Conservation (phyloP, 2,888 invertebrate genomes). For the Heteromyza rotundicornis region DNA sequence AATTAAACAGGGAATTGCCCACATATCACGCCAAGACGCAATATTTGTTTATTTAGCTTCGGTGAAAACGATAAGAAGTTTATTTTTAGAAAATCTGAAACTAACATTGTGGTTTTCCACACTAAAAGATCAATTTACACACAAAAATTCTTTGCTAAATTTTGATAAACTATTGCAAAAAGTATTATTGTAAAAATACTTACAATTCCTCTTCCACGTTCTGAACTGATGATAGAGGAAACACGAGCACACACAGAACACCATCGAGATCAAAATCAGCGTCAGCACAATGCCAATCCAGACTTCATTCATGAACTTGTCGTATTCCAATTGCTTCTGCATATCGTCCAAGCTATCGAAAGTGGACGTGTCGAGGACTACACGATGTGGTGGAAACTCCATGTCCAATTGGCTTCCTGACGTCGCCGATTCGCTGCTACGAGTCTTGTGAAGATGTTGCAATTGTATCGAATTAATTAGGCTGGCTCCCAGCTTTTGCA, state of each 20-base stretch:
- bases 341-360: constrained; percentile 48
- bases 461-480: background rate
- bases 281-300: constrained; percentile 71
- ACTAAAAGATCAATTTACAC: too few relatives aligned
- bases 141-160: too few relatives aligned
- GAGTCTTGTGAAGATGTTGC: background rate
- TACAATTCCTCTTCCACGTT: constrained; percentile 70
- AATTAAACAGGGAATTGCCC: too few relatives aligned
- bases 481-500: constrained; percentile 55
- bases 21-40: too few relatives aligned
- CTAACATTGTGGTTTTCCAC: too few relatives aligned
- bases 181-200: too few relatives aligned
- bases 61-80: too few relatives aligned
- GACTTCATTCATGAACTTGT: constrained; percentile 69
- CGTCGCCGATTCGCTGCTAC: background rate
- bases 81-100: too few relatives aligned
- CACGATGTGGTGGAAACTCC: constrained; percentile 47
- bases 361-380: constrained; percentile 51
- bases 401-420: constrained; percentile 39
- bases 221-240: constrained; percentile 71
- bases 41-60: too few relatives aligned
- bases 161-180: too few relatives aligned
- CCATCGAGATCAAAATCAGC: constrained; percentile 68
- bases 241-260: constrained; percentile 71
- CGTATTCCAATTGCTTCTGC: constrained; percentile 64